phyloP scores from a whole-genome alignment of 2,797 vertebrate genomes.

The Silurus lanzhouensis region DNA sequence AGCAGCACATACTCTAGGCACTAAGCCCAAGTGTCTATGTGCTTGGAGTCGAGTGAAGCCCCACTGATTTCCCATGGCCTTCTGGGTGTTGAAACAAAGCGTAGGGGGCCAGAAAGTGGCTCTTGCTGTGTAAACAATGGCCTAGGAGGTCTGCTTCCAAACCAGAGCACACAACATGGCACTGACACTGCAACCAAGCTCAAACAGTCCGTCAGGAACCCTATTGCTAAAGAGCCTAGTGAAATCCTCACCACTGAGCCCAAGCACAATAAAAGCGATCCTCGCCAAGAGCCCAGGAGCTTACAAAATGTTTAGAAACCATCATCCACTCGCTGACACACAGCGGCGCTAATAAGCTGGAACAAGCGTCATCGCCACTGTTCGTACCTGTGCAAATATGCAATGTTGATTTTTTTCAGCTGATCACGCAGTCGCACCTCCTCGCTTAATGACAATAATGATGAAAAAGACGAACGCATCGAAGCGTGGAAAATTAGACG shows the following conservation, averaged over 20 bases:
- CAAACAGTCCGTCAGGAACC: slow-evolving; percentile 38
- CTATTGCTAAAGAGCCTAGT: slow-evolving; percentile 33
- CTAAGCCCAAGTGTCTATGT: slow-evolving; percentile 29
- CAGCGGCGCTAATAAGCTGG: not conserved
- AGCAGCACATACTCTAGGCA: slow-evolving; percentile 34
- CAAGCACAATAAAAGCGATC: slow-evolving; percentile 24
- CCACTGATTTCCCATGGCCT: slow-evolving; percentile 40
- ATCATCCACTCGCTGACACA: not conserved
- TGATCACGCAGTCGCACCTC: not conserved
- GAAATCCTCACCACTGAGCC: slow-evolving; percentile 32
- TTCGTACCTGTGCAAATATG: not conserved
- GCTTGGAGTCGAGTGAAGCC: no score
- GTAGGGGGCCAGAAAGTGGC: slow-evolving; percentile 19
- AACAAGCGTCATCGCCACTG: not conserved
- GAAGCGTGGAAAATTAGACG: not conserved
- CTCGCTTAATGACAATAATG: not conserved
- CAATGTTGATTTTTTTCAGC: slow-evolving; percentile 2
- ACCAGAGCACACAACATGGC: slow-evolving; percentile 29
- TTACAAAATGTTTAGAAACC: slow-evolving; percentile 25
- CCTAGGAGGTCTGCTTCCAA: slow-evolving; percentile 20
- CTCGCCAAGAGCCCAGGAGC: not conserved
- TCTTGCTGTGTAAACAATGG: slow-evolving; percentile 44
- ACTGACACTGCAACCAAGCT: slow-evolving; percentile 22
- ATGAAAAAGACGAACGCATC: no score
- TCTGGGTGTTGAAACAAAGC: slow-evolving; percentile 49